Conservation (phyloP, 2,113 vertebrate genomes). For the Nicator chloris region DNA sequence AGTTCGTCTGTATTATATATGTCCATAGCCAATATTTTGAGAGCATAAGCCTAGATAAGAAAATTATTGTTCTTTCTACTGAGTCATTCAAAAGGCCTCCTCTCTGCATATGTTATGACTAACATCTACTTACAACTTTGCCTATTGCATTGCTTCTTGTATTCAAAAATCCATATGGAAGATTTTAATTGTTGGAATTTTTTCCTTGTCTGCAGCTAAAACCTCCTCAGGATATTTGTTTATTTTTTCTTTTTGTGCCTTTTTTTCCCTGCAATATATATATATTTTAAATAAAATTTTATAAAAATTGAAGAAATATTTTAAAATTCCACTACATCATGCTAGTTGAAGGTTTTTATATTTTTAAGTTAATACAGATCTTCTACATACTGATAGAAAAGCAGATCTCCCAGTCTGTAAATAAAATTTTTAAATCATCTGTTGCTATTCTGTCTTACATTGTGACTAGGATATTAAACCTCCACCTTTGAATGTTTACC, state of each 20-base stretch:
- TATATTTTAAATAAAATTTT: background rate
- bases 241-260: background rate
- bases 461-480: background rate
- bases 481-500: background rate
- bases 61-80: background rate
- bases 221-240: background rate
- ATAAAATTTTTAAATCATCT: background rate
- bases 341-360: background rate
- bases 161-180: background rate
- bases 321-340: background rate
- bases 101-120: background rate
- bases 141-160: background rate
- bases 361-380: background rate
- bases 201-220: background rate
- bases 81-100: background rate
- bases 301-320: background rate
- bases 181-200: background rate
- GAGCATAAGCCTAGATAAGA: background rate
- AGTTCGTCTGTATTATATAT: background rate
- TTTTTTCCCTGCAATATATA: background rate
- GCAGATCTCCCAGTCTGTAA: background rate
- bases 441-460: background rate
- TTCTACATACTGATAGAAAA: background rate
- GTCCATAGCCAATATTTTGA: background rate
- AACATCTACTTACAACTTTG: background rate